Base-by-base conservation (phyloP, 2,888 invertebrate genomes). In the Asteroscopus sphinx region DNA sequence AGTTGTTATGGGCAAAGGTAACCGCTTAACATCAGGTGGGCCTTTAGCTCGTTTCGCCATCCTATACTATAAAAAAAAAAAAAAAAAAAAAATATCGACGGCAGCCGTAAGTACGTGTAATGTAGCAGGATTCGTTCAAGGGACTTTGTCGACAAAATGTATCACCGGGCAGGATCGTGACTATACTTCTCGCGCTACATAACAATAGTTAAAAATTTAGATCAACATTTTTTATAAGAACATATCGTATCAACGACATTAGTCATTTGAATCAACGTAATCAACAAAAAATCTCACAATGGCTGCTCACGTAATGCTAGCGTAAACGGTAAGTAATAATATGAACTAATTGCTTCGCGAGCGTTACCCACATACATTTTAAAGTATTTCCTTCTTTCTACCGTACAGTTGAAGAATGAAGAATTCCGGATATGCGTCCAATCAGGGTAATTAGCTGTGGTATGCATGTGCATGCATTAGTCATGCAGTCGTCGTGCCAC, bases 321-420 rank as follows among this genome's bases (percentile, higher is more conserved):
- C 39, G 28, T 48, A 37, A 33, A 21, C 21, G 25, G 55, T 46
- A 60, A 49, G 52, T 58, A 32, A 62, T 62, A 44, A 58, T 59
- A 65, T 56, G 47, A 44, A 58, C 56, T 73, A 73, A 66, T 69
- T 67, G 46, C 49, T 36, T 46, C 54, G 48, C 32, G 48, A 60
- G 35, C 60, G 25, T 66, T 57, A 63, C 69, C 63, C 41, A 72
- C 58, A 58, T 56, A 44, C 69, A 74, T 71, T 58, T 52, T 45
- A 47, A 72, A 39, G 16, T 57, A 67, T 73, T 74, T 73, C 73
- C 70, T 63, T 73, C 61, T 68, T 70, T 64, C 64, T 68, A 59
- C 32, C 45, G 39, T 37, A 39, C n/a, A 13, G 39, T 26, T 42
- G 25, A 42, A 48, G 55, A 52, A 61, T 42, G 25, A 42, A 48